A percentile compares a stretch with the other conserved stretches of the same genome.
These are phyloP conservation scores for Anguilla megastoma DNA, from an alignment of 2,797 vertebrate genomes.

Conservation along the genomic window DNA sequence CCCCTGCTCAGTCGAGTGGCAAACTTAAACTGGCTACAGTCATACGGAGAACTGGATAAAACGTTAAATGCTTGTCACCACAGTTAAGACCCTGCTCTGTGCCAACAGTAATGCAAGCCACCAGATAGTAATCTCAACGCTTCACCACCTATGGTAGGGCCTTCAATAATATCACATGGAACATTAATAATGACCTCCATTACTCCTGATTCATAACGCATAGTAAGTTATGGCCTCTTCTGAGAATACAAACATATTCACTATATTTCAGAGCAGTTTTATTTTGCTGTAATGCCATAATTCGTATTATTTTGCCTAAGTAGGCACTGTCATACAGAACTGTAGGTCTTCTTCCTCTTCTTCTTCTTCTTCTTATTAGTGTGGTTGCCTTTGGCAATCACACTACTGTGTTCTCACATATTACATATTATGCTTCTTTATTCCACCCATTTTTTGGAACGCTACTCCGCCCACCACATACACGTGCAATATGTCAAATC, in stretches of 20 bases:
- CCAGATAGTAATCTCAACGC: background rate
- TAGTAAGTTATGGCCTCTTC: background rate
- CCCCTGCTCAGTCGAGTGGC: slow-evolving; percentile 7
- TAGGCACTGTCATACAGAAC: slow-evolving; percentile 60
- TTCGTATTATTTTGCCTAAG: slow-evolving; percentile 52
- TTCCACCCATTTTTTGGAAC: no score
- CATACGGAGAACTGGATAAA: no score
- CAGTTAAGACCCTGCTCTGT: background rate
- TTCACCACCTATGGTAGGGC: background rate
- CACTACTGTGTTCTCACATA: no score
- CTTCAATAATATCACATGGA: background rate
- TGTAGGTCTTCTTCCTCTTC: slow-evolving; percentile 65
- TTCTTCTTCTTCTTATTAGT: slow-evolving; percentile 20
- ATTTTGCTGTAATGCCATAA: slow-evolving; percentile 54
- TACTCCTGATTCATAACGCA: background rate
- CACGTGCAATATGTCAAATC: no score
- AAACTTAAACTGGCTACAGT: slow-evolving; percentile 4
- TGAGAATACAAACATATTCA: slow-evolving; percentile 24
- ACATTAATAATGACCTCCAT: slow-evolving; percentile 10
- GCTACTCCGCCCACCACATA: no score
- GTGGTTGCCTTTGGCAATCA: background rate
- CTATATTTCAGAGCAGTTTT: slow-evolving; percentile 49
- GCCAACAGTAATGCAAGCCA: background rate
- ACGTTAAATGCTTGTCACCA: background rate
- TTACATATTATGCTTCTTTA: no score